A percentile compares a stretch with the other conserved stretches of the same genome.
Evolutionary conservation across 2,888 invertebrate species (phyloP).

Genomic region (Aleiodes leptofemur): DNA sequence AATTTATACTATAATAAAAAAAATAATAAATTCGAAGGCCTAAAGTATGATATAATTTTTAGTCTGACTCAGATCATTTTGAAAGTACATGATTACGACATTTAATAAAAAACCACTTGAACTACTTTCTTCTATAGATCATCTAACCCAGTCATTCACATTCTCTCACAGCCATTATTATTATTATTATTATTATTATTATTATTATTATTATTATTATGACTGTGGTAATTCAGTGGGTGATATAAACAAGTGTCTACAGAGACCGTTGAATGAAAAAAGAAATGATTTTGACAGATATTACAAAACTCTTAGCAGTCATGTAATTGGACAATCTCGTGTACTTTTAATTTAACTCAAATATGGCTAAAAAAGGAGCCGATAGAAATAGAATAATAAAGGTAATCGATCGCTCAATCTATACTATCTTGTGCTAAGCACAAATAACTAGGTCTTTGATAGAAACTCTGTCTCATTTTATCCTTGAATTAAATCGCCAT

Average conservation of each 20-base stretch:
- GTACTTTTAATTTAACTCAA: slow-evolving; percentile 7
- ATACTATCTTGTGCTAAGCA: neutral
- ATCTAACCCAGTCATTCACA: neutral
- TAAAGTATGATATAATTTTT: slow-evolving; percentile 1
- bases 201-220: no score
- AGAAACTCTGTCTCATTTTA: neutral
- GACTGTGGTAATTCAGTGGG: no score
- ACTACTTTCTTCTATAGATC: slow-evolving; percentile 16
- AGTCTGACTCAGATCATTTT: neutral
- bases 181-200: no score
- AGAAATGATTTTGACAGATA: slow-evolving; percentile 22
- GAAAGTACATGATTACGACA: slow-evolving; percentile 18
- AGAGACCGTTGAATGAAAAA: no score
- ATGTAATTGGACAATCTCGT: slow-evolving; percentile 21
- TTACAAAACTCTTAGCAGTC: neutral
- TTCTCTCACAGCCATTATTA: neutral
- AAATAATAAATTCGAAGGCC: slow-evolving; percentile 7
- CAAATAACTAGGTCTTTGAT: slow-evolving; percentile 13
- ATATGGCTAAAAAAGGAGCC: slow-evolving; percentile 13
- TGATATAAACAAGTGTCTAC: no score
- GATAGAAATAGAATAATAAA: slow-evolving; percentile 18
- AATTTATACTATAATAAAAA: neutral
- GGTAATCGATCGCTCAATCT: slow-evolving; percentile 26
- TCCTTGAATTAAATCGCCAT: slow-evolving; percentile 24
- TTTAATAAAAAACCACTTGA: slow-evolving; percentile 7